Evolutionary conservation across 2,888 invertebrate species (phyloP), one percentile per base, ranked within the genome.

Genomic region (Napeogenes inachia): DNA sequence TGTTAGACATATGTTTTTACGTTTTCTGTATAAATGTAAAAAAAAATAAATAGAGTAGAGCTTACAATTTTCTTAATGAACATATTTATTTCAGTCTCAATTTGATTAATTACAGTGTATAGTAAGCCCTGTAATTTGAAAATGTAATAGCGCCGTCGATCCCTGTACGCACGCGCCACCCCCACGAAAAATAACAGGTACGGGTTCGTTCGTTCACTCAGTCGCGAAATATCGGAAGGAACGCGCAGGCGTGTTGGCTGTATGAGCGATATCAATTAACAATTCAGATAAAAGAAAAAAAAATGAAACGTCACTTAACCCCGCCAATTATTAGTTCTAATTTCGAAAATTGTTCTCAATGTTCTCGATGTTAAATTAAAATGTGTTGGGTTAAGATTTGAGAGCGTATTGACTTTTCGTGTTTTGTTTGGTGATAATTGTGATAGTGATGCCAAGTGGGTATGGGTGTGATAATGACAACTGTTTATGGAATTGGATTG

Each of bases 401-500:
- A 69, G 73, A 69, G 71, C 72, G 75, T 84, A 85, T 84, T 84
- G 82, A 85, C 82, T 81, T 84, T 81, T 78, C 69, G 79, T 85
- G 82, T 84, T 82, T 85, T 84, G 85, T 78, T 84, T 81, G 73
- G 85, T 86, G 84, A 82, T 82, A 80, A 81, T 76, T 76, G 82
- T 83, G 82, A 82, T 85, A 67, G 81, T 81, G 78, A 86, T 88
- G 88, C 80, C 81, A 79, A 85, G 84, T 82, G 82, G 78, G 76
- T 83, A 81, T 84, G 81, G 80, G 77, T 83, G 86, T 85, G 85
- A 85, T 82, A 87, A 85, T 85, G 86, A 75, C 81, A 84, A 81
- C 80, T 81, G 81, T 79, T 72, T 80, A 71, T 84, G 82, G 82
- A 77, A 85, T 84, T 87, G 88, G 86, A 88, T 89, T 87, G 80